Evolutionary conservation across 2,797 vertebrate genomes (phyloP).

Genomic region (Cetoscarus ocellatus): DNA sequence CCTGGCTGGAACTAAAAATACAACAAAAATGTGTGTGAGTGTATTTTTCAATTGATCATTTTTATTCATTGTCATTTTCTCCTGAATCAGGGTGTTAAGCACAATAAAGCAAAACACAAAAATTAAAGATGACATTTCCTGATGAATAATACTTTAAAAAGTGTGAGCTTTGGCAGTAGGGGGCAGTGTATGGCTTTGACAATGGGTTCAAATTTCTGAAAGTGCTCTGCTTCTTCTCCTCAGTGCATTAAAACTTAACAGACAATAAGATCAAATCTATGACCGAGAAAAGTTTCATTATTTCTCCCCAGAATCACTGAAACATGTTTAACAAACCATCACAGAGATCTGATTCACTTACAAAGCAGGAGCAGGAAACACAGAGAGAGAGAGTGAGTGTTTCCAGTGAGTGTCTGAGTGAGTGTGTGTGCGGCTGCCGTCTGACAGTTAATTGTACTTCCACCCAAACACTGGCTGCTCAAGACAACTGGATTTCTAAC

Average conservation of each 20-base stretch:
- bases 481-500: constrained; percentile 83
- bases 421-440: constrained; percentile 28
- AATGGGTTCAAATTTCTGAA: constrained; percentile 40
- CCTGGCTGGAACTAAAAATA: no score
- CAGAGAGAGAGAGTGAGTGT: not conserved
- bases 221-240: constrained; percentile 31
- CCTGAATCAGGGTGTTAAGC: no score
- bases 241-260: constrained; percentile 17
- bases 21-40: no score
- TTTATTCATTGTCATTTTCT: no score
- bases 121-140: not conserved
- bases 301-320: constrained; percentile 9
- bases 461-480: constrained; percentile 66
- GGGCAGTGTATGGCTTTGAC: constrained; percentile 85
- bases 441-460: constrained; percentile 55
- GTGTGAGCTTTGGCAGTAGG: constrained; percentile 77
- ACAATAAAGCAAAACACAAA: not conserved
- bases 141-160: no score
- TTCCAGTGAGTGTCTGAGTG: constrained; percentile 11
- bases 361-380: not conserved
- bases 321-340: constrained; percentile 17
- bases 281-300: constrained; percentile 14
- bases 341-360: constrained; percentile 15
- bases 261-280: constrained; percentile 48
- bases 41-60: no score